Percentiles rank a stretch among this genome's conserved stretches.
phyloP scores from a whole-genome alignment of 2,113 vertebrate species.

The Platycercus adscitus region DNA sequence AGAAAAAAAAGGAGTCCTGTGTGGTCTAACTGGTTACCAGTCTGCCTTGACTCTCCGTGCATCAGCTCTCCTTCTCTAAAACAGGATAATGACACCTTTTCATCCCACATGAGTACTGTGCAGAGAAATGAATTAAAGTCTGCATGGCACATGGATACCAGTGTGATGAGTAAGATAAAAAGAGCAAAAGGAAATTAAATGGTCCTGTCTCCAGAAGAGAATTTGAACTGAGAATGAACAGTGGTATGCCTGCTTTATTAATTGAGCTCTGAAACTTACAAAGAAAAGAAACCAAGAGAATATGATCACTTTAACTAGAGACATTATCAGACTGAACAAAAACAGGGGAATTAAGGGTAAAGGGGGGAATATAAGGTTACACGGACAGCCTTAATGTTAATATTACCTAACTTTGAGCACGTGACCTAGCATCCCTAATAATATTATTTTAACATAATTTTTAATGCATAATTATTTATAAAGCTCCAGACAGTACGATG shows the following conservation, averaged over 20 bases:
- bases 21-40: not conserved
- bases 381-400: not conserved
- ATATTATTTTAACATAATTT: constrained; percentile 44
- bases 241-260: not conserved
- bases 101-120: not conserved
- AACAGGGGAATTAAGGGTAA: not conserved
- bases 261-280: not conserved
- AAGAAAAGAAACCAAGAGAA: not conserved
- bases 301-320: not conserved
- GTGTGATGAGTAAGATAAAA: not conserved
- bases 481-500: constrained; percentile 54
- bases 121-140: not conserved
- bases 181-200: constrained; percentile 12
- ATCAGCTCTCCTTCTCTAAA: not conserved
- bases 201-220: not conserved
- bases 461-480: constrained; percentile 58
- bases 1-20: not conserved
- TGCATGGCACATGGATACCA: not conserved
- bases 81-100: not conserved
- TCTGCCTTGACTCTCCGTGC: not conserved
- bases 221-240: not conserved
- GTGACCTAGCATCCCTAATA: constrained; percentile 29
- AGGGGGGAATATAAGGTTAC: not conserved
- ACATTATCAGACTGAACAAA: not conserved
- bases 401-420: not conserved